Evolutionary conservation across 2,888 invertebrate species (phyloP).

Genomic region (Dinocampus coccinellae): DNA sequence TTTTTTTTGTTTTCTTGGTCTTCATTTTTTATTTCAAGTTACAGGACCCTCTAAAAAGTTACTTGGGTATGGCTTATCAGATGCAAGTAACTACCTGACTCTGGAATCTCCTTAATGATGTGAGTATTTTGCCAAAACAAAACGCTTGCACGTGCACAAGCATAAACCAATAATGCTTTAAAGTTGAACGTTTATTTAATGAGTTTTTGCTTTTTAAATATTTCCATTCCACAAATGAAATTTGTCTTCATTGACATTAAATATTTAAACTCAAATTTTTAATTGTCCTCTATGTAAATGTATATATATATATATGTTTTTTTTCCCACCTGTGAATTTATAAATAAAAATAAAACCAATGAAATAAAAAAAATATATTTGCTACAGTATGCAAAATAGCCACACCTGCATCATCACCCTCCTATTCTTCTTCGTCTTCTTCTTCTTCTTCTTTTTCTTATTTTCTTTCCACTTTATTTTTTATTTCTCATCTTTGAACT

Average conservation of each 20-base stretch:
- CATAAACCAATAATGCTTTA: no score
- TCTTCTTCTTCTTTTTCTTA: conserved; percentile 11
- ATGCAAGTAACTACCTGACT: conserved; percentile 2
- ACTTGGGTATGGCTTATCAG: conserved; percentile 4
- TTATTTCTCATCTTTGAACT: conserved; percentile 1
- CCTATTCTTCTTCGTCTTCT: conserved; percentile 33
- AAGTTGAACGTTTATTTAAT: not conserved
- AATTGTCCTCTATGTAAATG: not conserved
- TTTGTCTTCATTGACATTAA: no score
- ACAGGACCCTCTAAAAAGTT: not conserved
- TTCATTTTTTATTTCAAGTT: not conserved
- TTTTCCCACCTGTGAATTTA: not conserved
- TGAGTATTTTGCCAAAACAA: not conserved
- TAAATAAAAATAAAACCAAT: not conserved
- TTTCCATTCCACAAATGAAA: not conserved
- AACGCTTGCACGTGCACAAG: no score
- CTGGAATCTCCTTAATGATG: not conserved
- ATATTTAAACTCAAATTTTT: not conserved
- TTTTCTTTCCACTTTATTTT: not conserved
- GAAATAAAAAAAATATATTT: not conserved
- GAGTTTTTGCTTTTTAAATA: not conserved
- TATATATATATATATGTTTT: not conserved
- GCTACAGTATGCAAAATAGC: not conserved
- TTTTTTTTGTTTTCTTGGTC: not conserved
- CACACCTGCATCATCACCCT: conserved; percentile 37